Percentiles rank a stretch among this genome's conserved stretches.
Evolutionary conservation across 1,140 invertebrate genomes (phyloP).

Genomic region (Argopecten irradians): DNA sequence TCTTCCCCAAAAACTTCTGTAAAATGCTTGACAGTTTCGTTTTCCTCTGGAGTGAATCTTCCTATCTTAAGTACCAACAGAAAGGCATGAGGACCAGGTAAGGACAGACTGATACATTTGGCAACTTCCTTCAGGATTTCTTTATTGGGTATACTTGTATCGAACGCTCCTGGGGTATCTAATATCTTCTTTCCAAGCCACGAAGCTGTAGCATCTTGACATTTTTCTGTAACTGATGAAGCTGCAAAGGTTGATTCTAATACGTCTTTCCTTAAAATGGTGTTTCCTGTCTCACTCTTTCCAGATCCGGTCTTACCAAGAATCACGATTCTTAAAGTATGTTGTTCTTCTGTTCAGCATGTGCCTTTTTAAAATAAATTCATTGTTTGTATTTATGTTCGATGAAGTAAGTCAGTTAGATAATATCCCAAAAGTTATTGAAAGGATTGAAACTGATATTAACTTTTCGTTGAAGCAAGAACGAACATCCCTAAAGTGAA

Average conservation of each 20-base stretch:
- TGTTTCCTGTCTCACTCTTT: constrained; percentile 41
- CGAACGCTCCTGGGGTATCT: constrained; percentile 47
- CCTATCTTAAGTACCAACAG: background rate
- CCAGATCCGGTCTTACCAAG: constrained; percentile 43
- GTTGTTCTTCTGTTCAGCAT: background rate
- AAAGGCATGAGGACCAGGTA: constrained; percentile 34
- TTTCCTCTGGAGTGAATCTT: constrained; percentile 32
- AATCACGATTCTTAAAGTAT: constrained; percentile 28
- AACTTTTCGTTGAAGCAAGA: no score
- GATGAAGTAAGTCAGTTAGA: no score
- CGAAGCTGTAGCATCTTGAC: background rate
- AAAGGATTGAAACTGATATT: no score
- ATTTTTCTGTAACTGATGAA: constrained; percentile 38
- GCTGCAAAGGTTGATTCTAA: constrained; percentile 26
- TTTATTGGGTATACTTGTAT: constrained; percentile 28
- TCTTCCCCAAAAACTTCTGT: constrained; percentile 26
- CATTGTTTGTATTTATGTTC: no score
- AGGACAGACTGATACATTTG: constrained; percentile 16
- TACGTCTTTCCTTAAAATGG: background rate
- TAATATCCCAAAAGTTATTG: no score
- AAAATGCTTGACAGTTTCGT: background rate
- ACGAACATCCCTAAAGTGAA: no score
- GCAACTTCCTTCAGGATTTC: background rate
- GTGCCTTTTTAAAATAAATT: no score
- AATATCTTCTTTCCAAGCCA: background rate